phyloP scores from a whole-genome alignment of 2,888 invertebrate genomes.

The Dasysyrphus albostriatus region DNA sequence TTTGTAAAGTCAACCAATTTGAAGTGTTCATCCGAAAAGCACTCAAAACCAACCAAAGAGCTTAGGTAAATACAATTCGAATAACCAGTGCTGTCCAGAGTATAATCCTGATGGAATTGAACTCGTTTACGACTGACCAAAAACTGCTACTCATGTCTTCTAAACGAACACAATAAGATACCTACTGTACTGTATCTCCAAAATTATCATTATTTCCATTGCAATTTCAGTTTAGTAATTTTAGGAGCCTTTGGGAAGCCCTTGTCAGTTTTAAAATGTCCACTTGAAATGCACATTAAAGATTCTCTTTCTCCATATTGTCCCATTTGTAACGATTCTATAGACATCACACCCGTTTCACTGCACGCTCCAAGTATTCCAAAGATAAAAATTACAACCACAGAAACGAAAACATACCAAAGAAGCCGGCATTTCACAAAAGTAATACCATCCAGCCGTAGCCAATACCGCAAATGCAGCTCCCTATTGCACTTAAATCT shows the following conservation, averaged over 20 bases:
- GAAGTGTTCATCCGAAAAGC: neutral
- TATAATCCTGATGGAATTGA: neutral
- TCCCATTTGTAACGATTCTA: neutral
- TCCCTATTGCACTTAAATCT: constrained; percentile 52
- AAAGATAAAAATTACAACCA: constrained; percentile 42
- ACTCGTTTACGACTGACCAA: neutral
- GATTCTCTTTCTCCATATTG: constrained; percentile 14
- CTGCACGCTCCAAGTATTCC: constrained; percentile 51
- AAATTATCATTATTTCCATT: neutral
- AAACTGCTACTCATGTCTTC: neutral
- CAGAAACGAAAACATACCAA: constrained; percentile 42
- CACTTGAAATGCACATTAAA: neutral
- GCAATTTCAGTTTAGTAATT: neutral
- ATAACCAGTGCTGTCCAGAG: neutral
- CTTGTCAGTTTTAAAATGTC: constrained; percentile 3
- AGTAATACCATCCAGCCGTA: constrained; percentile 46
- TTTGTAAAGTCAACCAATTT: neutral
- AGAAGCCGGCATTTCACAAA: constrained; percentile 34
- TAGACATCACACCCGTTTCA: constrained; percentile 9
- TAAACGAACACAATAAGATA: neutral
- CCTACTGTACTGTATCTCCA: neutral
- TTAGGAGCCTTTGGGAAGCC: neutral
- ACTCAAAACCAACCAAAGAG: neutral
- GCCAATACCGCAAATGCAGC: constrained; percentile 54
- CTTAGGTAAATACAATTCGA: neutral